These are phyloP conservation scores for Drosophila rufa DNA, from an alignment of 1,140 invertebrate species.

Conservation along the genomic window DNA sequence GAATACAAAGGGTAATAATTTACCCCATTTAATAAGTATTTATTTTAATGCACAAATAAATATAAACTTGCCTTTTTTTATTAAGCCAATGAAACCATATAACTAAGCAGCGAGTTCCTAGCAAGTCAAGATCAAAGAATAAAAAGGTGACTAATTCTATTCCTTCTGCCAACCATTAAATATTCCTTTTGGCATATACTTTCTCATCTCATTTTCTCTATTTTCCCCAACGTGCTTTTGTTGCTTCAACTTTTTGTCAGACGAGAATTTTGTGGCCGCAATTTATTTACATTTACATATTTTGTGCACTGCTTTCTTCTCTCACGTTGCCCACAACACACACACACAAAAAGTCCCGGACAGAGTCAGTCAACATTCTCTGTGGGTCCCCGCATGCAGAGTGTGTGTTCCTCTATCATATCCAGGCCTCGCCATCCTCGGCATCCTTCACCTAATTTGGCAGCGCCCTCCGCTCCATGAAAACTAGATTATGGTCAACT, in stretches of 20 bases:
- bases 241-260: neutral
- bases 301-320: constrained; percentile 11
- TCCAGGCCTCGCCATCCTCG: constrained; percentile 12
- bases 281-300: constrained; percentile 56
- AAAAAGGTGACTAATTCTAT: neutral
- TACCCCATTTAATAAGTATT: too few species aligned
- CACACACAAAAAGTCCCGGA: constrained; percentile 18
- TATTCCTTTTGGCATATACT: neutral
- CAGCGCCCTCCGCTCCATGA: constrained; percentile 22
- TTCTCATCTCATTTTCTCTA: neutral
- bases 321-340: constrained; percentile 6
- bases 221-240: neutral
- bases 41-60: too few species aligned
- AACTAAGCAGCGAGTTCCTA: neutral
- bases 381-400: constrained; percentile 8
- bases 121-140: constrained; percentile 5
- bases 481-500: constrained; percentile 77
- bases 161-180: neutral
- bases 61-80: neutral
- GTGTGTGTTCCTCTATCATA: constrained; percentile 38
- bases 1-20: too few species aligned
- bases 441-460: constrained; percentile 72
- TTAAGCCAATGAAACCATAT: neutral
- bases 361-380: constrained; percentile 36
- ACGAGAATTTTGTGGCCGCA: constrained; percentile 17